Evolutionary conservation across 2,113 vertebrate species (phyloP).

Genomic region (Lepus europaeus): DNA sequence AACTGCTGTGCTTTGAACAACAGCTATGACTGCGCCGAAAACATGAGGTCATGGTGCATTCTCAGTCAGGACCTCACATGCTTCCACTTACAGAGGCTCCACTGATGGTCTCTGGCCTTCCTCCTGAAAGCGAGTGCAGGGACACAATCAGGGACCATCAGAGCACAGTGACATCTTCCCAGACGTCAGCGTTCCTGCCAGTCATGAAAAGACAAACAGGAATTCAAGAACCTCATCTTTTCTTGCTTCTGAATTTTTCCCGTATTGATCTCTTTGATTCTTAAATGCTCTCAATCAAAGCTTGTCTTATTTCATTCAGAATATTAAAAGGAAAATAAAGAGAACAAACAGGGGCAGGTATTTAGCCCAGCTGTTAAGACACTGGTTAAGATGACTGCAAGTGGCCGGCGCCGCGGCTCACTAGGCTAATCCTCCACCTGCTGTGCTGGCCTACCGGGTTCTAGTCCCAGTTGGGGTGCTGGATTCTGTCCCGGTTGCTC

Average conservation of each 20-base stretch:
- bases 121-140: background rate
- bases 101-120: background rate
- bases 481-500: no score
- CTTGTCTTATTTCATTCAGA: background rate
- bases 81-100: background rate
- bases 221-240: background rate
- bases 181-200: background rate
- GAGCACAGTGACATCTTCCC: background rate
- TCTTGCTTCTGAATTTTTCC: background rate
- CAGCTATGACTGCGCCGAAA: constrained; percentile 22
- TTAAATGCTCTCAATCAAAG: background rate
- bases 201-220: background rate
- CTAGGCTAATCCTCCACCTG: no score
- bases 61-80: background rate
- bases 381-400: no score
- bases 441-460: no score
- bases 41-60: constrained; percentile 33
- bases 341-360: no score
- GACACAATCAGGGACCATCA: background rate
- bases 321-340: background rate
- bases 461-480: no score
- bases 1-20: constrained; percentile 62
- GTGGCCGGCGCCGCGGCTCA: no score
- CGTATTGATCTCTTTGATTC: background rate
- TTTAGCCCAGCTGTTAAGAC: no score